Evolutionary conservation across 2,888 invertebrate species (phyloP), one percentile per base, ranked within the genome.

Genomic region (Nycteola revayana): DNA sequence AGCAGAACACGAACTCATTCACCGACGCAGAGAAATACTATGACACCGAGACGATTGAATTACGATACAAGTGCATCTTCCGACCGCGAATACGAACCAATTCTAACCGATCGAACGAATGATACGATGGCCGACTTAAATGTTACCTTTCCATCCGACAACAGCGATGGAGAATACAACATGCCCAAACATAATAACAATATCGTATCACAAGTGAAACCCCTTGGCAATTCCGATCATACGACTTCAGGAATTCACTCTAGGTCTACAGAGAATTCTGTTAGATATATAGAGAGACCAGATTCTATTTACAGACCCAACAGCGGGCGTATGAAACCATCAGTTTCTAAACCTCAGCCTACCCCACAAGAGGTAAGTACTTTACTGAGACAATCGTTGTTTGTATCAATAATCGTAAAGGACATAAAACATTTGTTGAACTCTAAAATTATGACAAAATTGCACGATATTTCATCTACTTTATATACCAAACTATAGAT

Each of bases 61-160:
- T 85, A 85, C 35, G 87, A 87, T 10, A 75, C 75, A 1, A 79
- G 75, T 28, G 60, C 53, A 1, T 79, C 76, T 0, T 69, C 80
- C 1, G 83, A 83, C 2, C 68, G 66, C 11, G 80, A 82, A 3
- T 70, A 64, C 46, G 89, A 87, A 1, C 67, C 66, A 10, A 67
- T 82, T 7, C 41, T 84, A 26, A 88, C 87, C 21, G 86, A 87
- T 45, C 77, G 87, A 68, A 88, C 89, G 51, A 88, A 82, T 62
- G 89, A 89, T 43, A 89, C 89, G 0, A 59, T 89, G 67, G 89
- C 86, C 0, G 89, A 86, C 47, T 48, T 89, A 10, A 89, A 89
- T 27, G 80, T 85, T 0, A 84, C 89, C 0, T 88, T 89, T 36
- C 75, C 88, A 7, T 77, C 87, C 0, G 89, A 89, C 39, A 59